Percentiles rank a stretch among this genome's conserved stretches.
Conservation (phyloP, 2,888 invertebrate genomes). For the Scrobipalpa atriplicella region DNA sequence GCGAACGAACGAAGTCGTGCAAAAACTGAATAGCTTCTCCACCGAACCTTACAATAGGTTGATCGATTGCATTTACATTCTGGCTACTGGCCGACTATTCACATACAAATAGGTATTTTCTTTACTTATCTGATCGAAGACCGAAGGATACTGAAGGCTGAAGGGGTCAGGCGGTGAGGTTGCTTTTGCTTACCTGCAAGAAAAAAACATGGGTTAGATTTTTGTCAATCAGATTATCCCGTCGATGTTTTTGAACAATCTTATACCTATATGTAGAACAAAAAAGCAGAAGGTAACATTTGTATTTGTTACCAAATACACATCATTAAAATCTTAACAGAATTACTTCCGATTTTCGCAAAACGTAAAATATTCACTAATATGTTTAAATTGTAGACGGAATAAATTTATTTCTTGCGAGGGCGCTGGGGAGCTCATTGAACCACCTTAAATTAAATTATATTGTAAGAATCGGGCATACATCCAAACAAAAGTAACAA, state of each 20-base stretch:
- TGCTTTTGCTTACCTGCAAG: constrained; percentile 68
- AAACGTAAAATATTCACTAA: too few species aligned
- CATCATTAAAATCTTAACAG: too few species aligned
- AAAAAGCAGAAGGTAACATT: too few species aligned
- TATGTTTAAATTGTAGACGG: too few species aligned
- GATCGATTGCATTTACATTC: constrained; percentile 25
- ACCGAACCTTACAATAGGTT: constrained; percentile 16
- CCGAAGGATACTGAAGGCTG: constrained; percentile 20
- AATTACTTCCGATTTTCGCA: too few species aligned
- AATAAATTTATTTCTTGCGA: too few species aligned
- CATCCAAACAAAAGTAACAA: too few species aligned
- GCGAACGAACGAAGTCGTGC: constrained; percentile 15
- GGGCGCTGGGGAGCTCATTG: too few species aligned
- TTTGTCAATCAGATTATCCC: background rate
- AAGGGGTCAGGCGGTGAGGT: constrained; percentile 38
- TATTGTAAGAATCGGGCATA: too few species aligned
- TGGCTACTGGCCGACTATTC: constrained; percentile 20
- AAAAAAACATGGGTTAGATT: constrained; percentile 45
- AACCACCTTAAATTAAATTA: too few species aligned
- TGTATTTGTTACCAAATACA: too few species aligned
- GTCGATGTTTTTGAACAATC: background rate
- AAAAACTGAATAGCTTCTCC: background rate
- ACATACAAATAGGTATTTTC: constrained; percentile 26
- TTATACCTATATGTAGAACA: background rate
- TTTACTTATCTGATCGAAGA: constrained; percentile 50